Evolutionary conservation across 2,797 vertebrate species (phyloP).

Genomic region (Oophaga sylvatica): DNA sequence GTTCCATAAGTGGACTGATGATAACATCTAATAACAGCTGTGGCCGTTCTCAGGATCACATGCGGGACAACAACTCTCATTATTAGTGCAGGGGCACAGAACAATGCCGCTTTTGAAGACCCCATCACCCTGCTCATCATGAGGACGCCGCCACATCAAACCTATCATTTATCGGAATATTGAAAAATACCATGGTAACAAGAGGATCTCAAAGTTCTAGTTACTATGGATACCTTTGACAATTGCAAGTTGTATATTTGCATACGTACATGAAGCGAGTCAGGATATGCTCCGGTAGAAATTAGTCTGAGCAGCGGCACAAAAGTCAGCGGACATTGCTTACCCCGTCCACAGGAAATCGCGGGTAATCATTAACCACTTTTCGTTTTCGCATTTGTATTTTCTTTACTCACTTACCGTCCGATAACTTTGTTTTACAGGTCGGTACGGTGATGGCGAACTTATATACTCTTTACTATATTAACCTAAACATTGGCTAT

Average conservation of each 20-base stretch:
- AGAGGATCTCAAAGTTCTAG: background rate
- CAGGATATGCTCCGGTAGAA: background rate
- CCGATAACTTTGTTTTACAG: no score
- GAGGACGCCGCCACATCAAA: background rate
- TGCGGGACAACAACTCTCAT: background rate
- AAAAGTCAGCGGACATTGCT: no score
- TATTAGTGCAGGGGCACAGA: background rate
- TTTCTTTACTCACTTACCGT: no score
- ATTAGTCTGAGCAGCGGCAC: background rate
- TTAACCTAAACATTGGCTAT: no score
- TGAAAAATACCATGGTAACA: slow-evolving; percentile 25
- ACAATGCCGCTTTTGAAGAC: background rate
- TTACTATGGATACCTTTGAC: slow-evolving; percentile 22
- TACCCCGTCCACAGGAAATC: no score
- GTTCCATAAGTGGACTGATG: no score
- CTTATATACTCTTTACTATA: no score
- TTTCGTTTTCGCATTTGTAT: no score
- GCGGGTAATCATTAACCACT: no score
- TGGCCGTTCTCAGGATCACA: background rate
- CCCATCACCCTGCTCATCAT: background rate
- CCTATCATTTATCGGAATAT: background rate
- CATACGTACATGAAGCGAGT: background rate
- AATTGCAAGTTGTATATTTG: background rate
- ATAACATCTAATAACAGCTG: background rate
- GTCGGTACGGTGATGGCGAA: no score